Base-by-base conservation (phyloP, 2,888 invertebrate genomes). In the Megastigmus dorsalis region DNA sequence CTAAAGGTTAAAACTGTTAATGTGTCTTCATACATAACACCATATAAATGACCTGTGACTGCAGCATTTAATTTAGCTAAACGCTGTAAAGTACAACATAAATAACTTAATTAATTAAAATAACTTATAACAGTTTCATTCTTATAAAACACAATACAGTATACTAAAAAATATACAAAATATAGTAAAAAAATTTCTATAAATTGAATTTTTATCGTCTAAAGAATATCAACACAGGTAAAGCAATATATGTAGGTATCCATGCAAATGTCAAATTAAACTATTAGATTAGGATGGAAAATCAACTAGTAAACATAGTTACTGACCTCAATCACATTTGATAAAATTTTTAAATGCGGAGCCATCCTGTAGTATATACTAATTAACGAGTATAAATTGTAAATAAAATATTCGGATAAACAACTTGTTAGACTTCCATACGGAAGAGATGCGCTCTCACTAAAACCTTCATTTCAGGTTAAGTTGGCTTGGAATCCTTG, bases 281-380 rank as follows among this genome's bases (percentile, higher is more conserved):
- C n/a, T n/a, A n/a, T n/a, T n/a, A n/a, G n/a, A n/a, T n/a, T n/a
- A n/a, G n/a, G n/a, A n/a, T n/a, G n/a, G n/a, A n/a, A 48, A 26
- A 23, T 30, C 23, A 30, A 7, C 38, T 20, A 66, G 6, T 6
- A 38, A 50, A 23, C 41, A 23, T 26, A 52, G 10, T 52, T 23
- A 76, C 43, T 80, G 82, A 94, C 94, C 91, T 93, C 91, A 80
- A 93, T 89, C 84, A 94, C 90, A 89, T 91, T 92, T 78, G 90
- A 91, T 79, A 93, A 92, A 89, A 94, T 92, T 90, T 92, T 92
- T 82, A 94, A 90, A 89, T 92, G 92, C 84, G 93, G 93, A 89
- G 93, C 91, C 94, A 94, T 94, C 50, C 48, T 57, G 18, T 1
- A 18, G 36, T 33, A 10, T 33, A 3, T 18, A 2, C 10, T 5